These are phyloP conservation scores for Perizoma affinitatum DNA, from an alignment of 2,888 invertebrate genomes.

Conservation along the genomic window DNA sequence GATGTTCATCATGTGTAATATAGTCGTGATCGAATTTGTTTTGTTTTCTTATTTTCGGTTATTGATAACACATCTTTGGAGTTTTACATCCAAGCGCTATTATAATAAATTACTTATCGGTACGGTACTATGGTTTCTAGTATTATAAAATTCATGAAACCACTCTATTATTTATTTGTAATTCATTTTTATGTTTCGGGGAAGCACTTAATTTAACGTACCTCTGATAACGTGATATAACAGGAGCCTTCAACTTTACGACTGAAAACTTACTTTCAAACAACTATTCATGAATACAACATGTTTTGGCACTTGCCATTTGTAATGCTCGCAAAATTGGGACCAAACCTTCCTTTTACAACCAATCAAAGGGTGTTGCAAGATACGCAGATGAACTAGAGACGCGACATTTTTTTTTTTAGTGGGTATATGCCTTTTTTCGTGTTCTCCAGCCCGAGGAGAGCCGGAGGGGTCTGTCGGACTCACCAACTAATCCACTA, in stretches of 20 bases:
- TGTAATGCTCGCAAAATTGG: background rate
- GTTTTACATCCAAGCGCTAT: conserved; percentile 2
- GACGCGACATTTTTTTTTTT: no score
- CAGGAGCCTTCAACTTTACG: conserved; percentile 62
- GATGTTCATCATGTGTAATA: no score
- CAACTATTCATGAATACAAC: conserved; percentile 11
- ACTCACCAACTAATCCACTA: no score
- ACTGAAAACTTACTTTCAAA: conserved; percentile 47
- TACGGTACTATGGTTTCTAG: conserved; percentile 23
- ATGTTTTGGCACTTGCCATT: conserved; percentile 2
- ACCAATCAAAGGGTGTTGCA: no score
- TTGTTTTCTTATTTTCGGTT: no score
- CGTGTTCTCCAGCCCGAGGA: no score
- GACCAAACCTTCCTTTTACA: background rate
- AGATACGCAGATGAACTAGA: no score
- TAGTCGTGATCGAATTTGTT: no score
- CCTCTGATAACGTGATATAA: conserved; percentile 66
- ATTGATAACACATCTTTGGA: background rate
- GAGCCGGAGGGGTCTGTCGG: no score
- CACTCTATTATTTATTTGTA: conserved; percentile 51
- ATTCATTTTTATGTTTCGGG: conserved; percentile 54
- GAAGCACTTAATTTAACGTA: conserved; percentile 61
- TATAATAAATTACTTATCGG: conserved; percentile 18
- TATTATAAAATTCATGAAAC: conserved; percentile 48
- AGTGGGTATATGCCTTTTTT: no score